Evolutionary conservation across 2,113 vertebrate species (phyloP).

Genomic region (Myocastor coypus): DNA sequence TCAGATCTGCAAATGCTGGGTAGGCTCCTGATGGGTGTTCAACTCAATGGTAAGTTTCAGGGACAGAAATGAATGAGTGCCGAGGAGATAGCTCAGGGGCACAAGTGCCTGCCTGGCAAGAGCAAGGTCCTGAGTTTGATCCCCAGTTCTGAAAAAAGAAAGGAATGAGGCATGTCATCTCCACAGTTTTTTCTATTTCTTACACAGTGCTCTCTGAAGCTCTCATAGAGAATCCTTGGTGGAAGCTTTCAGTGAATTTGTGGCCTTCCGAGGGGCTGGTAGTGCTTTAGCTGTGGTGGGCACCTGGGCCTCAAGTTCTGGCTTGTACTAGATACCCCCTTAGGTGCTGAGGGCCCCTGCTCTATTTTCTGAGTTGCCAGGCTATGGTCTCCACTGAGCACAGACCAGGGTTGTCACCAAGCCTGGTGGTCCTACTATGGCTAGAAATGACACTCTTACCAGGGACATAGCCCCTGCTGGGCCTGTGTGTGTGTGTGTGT

Average conservation of each 20-base stretch:
- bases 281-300: neutral
- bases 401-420: neutral
- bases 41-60: neutral
- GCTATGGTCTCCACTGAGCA: neutral
- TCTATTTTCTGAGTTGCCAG: neutral
- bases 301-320: neutral
- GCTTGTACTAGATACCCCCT: no score
- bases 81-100: no score
- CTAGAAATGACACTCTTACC: neutral
- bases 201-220: neutral
- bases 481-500: no score
- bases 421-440: neutral
- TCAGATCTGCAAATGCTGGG: neutral
- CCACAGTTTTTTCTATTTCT: neutral
- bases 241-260: fast-evolving
- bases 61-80: neutral
- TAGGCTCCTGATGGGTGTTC: neutral
- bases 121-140: no score
- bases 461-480: neutral
- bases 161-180: neutral
- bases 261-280: fast-evolving
- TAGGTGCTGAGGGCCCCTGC: neutral
- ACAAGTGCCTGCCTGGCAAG: no score
- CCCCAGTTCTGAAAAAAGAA: no score
- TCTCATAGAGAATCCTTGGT: neutral